Conservation (phyloP, 2,113 vertebrate genomes). For the Calonectris borealis region DNA sequence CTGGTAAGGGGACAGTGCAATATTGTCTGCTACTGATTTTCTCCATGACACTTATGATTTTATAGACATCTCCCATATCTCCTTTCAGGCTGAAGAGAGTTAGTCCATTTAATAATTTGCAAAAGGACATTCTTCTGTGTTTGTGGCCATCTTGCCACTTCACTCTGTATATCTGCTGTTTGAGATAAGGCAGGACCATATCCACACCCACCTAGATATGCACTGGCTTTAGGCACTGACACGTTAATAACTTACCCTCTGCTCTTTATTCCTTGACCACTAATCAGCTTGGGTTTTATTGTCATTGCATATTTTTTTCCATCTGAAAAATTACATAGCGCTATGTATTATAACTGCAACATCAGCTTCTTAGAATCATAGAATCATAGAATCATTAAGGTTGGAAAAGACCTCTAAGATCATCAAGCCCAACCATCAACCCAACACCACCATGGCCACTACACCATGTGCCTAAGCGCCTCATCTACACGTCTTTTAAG, state of each 20-base stretch:
- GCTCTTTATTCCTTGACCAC: neutral
- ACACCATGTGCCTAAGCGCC: too few species aligned
- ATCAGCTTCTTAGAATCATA: neutral
- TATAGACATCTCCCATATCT: neutral
- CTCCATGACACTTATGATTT: neutral
- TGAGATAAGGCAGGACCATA: neutral
- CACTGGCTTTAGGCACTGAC: neutral
- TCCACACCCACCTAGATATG: neutral
- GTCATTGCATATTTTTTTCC: neutral
- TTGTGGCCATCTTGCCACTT: neutral
- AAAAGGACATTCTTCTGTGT: fast-evolving
- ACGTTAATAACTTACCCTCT: neutral
- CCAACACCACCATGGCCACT: too few species aligned
- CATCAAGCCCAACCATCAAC: too few species aligned
- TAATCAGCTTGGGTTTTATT: neutral
- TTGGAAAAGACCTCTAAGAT: too few species aligned
- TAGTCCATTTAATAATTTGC: neutral
- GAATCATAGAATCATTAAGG: too few species aligned
- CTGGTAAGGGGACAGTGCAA: neutral
- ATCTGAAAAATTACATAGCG: neutral
- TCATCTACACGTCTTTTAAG: too few species aligned
- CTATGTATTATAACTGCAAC: neutral
- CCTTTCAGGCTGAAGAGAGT: neutral
- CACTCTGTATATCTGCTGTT: neutral
- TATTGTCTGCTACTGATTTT: neutral